phyloP scores from a whole-genome alignment of 2,888 invertebrate species.

The Amiota minor region DNA sequence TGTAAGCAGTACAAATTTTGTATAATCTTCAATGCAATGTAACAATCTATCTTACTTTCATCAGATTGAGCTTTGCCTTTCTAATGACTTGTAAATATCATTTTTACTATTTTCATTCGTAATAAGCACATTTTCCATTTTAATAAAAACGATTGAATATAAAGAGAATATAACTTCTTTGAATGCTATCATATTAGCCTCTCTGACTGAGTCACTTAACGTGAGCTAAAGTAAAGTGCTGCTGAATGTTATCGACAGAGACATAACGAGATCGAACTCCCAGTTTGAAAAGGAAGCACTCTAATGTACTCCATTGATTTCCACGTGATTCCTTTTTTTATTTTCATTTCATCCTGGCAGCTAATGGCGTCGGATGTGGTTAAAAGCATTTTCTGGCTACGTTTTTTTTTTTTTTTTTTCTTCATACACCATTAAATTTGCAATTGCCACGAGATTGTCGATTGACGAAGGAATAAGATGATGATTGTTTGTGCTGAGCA shows the following conservation, averaged over 20 bases:
- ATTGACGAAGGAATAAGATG: no score
- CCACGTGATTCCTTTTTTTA: constrained; percentile 44
- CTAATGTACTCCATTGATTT: constrained; percentile 63
- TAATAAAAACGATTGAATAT: not conserved
- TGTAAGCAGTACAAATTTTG: no score
- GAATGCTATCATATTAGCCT: constrained; percentile 49
- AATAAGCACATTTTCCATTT: no score
- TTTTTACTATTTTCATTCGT: no score
- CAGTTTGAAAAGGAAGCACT: constrained; percentile 23
- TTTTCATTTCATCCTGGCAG: not conserved
- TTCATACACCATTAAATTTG: constrained; percentile 65
- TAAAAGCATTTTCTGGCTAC: constrained; percentile 64
- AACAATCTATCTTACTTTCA: no score
- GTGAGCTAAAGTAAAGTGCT: constrained; percentile 10
- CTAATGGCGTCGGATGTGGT: constrained; percentile 67
- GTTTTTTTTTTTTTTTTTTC: constrained; percentile 54
- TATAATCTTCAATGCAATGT: no score
- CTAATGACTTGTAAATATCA: no score
- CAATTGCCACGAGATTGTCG: constrained; percentile 49
- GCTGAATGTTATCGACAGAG: not conserved
- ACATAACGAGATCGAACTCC: not conserved
- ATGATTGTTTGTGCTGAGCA: no score
- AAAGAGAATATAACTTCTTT: constrained; percentile 33
- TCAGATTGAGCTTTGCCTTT: no score
- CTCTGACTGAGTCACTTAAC: constrained; percentile 33